A percentile compares a stretch with the other conserved stretches of the same genome.
These are phyloP conservation scores for Drosophila ohnishii DNA, from an alignment of 1,140 invertebrate genomes.

Conservation along the genomic window DNA sequence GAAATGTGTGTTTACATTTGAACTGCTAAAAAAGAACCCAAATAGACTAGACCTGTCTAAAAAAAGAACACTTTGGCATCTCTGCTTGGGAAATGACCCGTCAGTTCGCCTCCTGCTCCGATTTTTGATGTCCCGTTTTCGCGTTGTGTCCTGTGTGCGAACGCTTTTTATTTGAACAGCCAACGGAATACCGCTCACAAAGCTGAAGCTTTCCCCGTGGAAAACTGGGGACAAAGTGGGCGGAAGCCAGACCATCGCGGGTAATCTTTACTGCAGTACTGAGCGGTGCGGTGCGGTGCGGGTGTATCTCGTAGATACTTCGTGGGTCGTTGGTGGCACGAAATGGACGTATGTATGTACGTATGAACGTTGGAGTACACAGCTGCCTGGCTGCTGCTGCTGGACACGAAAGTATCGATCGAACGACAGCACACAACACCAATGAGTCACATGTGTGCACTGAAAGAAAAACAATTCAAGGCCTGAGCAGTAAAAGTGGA, in stretches of 20 bases:
- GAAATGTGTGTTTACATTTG: too few species aligned
- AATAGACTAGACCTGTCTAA: too few species aligned
- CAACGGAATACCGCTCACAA: constrained; percentile 17
- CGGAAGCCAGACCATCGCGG: constrained; percentile 52
- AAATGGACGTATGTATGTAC: not conserved
- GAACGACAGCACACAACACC: constrained; percentile 13
- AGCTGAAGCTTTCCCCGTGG: constrained; percentile 20
- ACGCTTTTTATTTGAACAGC: constrained; percentile 56
- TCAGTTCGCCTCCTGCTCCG: not conserved
- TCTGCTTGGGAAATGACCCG: constrained; percentile 7
- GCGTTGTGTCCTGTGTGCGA: constrained; percentile 41
- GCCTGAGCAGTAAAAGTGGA: too few species aligned
- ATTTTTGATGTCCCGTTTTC: not conserved
- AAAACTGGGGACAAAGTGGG: constrained; percentile 20
- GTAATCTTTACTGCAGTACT: constrained; percentile 14
- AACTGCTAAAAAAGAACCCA: too few species aligned
- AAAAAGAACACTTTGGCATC: not conserved
- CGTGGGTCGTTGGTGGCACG: constrained; percentile 51
- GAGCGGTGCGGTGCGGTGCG: constrained; percentile 25
- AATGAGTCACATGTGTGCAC: constrained; percentile 30
- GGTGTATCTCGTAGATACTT: constrained; percentile 69
- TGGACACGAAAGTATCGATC: constrained; percentile 70
- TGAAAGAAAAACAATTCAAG: constrained; percentile 1
- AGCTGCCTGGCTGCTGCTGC: constrained; percentile 67
- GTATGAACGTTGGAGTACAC: not conserved